These are phyloP conservation scores for Stigmatopora nigra DNA, from an alignment of 2,113 vertebrate species.

Conservation along the genomic window DNA sequence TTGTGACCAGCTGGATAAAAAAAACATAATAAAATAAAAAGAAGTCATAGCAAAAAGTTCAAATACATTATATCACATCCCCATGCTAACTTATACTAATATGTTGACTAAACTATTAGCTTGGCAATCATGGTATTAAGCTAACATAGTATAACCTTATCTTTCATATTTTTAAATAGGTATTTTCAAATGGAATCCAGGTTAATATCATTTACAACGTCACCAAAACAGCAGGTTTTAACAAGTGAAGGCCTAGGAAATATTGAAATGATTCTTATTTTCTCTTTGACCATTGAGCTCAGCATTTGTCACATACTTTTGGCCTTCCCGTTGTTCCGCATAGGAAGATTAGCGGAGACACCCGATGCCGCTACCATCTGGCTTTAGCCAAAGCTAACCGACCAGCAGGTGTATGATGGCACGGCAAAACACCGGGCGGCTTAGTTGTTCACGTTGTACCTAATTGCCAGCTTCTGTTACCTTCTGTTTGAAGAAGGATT, in stretches of 20 bases:
- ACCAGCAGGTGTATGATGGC: conserved; percentile 24
- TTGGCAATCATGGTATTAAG: too few species aligned
- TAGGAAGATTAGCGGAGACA: conserved; percentile 54
- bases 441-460: conserved; percentile 11
- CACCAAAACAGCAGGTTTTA: too few species aligned
- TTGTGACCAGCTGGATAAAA: background rate
- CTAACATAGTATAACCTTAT: too few species aligned
- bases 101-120: too few species aligned
- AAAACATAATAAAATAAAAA: too few species aligned
- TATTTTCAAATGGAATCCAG: too few species aligned
- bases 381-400: conserved; percentile 27
- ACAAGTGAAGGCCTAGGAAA: too few species aligned
- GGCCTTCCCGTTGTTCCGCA: conserved; percentile 37
- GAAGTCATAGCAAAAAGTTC: too few species aligned
- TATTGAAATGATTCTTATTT: background rate
- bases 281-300: background rate
- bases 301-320: background rate
- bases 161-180: too few species aligned
- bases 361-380: conserved; percentile 64
- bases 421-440: conserved; percentile 31
- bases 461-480: background rate
- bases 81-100: too few species aligned
- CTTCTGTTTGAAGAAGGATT: background rate
- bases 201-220: too few species aligned
- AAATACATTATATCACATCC: too few species aligned